Base-by-base conservation (phyloP, 2,888 invertebrate genomes). In the Phania funesta region DNA sequence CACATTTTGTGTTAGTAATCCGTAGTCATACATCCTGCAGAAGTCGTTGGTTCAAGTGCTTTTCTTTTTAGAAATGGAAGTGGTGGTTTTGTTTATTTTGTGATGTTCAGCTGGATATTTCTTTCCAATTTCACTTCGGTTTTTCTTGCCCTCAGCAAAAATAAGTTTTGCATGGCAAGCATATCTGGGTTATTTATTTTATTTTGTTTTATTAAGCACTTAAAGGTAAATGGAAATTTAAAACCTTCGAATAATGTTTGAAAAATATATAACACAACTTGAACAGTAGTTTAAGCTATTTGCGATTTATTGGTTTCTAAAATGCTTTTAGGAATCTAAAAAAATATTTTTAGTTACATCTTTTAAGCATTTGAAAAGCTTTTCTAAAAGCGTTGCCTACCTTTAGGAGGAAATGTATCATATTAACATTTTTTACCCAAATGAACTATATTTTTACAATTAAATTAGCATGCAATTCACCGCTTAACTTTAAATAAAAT, bases 121-220 rank as follows among this genome's bases (percentile, higher is more conserved):
- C 22, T 38, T 76, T 74, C 38, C 7, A 35, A 48, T 9, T 24
- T 50, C 32, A 41, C 32, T 29, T 24, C 38, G 48, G 22, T 32
- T 54, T 16, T 18, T 32, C 32, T 32, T 54, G 1, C 9, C 2
- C 1, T 8, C 5, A 18, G 29, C 18, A n/a, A n/a, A 4, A 6
- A n/a, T 35, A 52, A 38, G 22, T 32, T 44, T 73, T 62, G 22
- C 44, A 52, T 62, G 50, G 52, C 50, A n/a, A 18, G 38, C 9
- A 50, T 16, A 26, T 71, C 50, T 58, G n/a, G 2, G 13, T 18
- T 32, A 3, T 38, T 38, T n/a, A n/a, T 38, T n/a, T 13, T 4
- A n/a, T n/a, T 4, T 13, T 4, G 4, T 20, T 58, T 35, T 24
- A n/a, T 50, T 13, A 24, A 38, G 3, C n/a, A 2, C 13, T n/a